phyloP scores from a whole-genome alignment of 1,140 invertebrate species.

The Heliothis subflexa region DNA sequence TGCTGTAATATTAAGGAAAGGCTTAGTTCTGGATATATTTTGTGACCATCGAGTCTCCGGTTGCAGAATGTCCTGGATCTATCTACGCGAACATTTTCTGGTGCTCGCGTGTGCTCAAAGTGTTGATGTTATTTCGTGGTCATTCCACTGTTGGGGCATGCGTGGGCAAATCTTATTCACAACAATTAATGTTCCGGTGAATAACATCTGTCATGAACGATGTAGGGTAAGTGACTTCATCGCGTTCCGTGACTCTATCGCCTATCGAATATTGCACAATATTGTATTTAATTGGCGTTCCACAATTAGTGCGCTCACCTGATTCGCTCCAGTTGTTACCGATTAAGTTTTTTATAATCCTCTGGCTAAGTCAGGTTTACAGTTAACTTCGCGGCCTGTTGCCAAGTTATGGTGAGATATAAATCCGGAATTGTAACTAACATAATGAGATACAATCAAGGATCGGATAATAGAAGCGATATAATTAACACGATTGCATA shows the following conservation, averaged over 20 bases:
- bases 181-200: constrained; percentile 46
- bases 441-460: constrained; percentile 35
- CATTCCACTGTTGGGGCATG: constrained; percentile 24
- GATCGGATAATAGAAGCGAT: neutral
- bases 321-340: constrained; percentile 84
- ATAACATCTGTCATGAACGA: constrained; percentile 44
- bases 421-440: constrained; percentile 15
- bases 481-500: constrained; percentile 13
- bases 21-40: too few relatives aligned
- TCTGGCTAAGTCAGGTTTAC: constrained; percentile 76
- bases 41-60: too few relatives aligned
- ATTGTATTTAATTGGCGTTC: constrained; percentile 74
- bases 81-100: too few relatives aligned
- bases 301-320: constrained; percentile 75
- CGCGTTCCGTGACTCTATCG: constrained; percentile 64
- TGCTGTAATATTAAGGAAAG: neutral
- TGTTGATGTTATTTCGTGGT: constrained; percentile 30
- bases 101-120: neutral
- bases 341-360: constrained; percentile 80
- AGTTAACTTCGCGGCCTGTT: constrained; percentile 73
- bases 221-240: constrained; percentile 48
- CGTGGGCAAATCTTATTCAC: constrained; percentile 50
- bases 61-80: too few relatives aligned
- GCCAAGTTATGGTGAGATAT: constrained; percentile 70
- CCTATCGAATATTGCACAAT: constrained; percentile 79